phyloP scores from a whole-genome alignment of 2,113 vertebrate species.

The Solenodon paradoxus region DNA sequence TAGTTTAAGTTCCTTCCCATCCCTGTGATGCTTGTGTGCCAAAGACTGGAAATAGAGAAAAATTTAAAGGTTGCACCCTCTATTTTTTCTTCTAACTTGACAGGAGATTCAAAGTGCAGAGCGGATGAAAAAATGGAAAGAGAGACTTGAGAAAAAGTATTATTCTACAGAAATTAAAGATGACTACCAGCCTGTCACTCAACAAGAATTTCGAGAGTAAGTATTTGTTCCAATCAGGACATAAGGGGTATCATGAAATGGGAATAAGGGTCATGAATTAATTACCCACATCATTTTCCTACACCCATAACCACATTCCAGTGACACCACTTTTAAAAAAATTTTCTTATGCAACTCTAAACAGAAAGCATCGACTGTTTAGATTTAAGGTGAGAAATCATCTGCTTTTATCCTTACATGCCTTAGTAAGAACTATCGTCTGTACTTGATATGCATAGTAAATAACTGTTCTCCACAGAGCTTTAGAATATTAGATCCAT shows the following conservation, averaged over 20 bases:
- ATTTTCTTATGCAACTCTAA: neutral
- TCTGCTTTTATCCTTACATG: neutral
- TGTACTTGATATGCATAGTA: neutral
- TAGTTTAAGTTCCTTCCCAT: neutral
- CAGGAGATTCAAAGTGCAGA: slow-evolving; percentile 46
- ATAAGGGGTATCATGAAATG: neutral
- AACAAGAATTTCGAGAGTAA: slow-evolving; percentile 73
- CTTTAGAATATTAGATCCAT: neutral
- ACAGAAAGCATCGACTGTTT: neutral
- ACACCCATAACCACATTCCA: slow-evolving; percentile 9
- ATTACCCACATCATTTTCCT: neutral
- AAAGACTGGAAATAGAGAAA: neutral
- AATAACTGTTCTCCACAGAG: neutral
- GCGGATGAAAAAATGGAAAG: slow-evolving; percentile 50
- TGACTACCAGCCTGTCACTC: slow-evolving; percentile 66
- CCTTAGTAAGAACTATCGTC: neutral
- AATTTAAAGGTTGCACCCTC: neutral
- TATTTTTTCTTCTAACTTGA: slow-evolving; percentile 4
- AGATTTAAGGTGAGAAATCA: neutral
- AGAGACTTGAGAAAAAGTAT: neutral
- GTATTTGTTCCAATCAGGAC: slow-evolving; percentile 3
- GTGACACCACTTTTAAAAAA: neutral
- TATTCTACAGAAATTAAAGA: neutral
- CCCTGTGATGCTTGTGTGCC: neutral
- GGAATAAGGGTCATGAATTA: neutral